Conservation (phyloP, 2,797 vertebrate species). For the Esox masquinongy region DNA sequence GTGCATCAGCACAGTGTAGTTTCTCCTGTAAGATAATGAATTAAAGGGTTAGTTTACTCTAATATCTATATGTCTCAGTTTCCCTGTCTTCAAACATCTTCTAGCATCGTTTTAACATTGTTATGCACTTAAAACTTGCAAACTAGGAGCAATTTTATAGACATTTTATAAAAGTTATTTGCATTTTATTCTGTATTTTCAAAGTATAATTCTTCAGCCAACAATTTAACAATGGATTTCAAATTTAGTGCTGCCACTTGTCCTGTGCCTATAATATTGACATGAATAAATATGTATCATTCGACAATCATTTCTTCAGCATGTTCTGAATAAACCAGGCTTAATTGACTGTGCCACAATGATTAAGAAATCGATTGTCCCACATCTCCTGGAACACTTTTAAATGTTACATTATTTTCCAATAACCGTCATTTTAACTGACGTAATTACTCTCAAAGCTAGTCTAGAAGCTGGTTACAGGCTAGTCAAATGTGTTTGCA, state of each 20-base stretch:
- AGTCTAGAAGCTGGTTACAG: background rate
- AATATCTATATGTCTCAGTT: no score
- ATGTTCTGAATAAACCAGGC: background rate
- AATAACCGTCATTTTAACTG: background rate
- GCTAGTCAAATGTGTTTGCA: background rate
- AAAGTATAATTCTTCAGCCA: background rate
- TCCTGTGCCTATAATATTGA: background rate
- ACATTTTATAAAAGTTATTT: no score
- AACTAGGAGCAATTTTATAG: no score
- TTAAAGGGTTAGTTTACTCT: no score
- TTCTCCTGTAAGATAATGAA: no score
- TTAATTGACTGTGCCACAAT: background rate
- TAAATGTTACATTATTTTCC: background rate
- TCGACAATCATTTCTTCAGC: background rate
- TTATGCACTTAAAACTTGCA: no score
- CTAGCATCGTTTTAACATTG: no score
- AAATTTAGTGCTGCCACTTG: background rate
- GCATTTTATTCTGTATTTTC: background rate
- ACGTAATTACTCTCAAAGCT: background rate
- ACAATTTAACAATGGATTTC: background rate
- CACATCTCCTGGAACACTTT: background rate
- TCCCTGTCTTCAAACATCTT: no score
- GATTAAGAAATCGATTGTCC: slow-evolving; percentile 2
- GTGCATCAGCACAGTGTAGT: no score
- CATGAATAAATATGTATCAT: background rate